Conservation (phyloP, 2,888 invertebrate genomes). For the Troides aeacus region DNA sequence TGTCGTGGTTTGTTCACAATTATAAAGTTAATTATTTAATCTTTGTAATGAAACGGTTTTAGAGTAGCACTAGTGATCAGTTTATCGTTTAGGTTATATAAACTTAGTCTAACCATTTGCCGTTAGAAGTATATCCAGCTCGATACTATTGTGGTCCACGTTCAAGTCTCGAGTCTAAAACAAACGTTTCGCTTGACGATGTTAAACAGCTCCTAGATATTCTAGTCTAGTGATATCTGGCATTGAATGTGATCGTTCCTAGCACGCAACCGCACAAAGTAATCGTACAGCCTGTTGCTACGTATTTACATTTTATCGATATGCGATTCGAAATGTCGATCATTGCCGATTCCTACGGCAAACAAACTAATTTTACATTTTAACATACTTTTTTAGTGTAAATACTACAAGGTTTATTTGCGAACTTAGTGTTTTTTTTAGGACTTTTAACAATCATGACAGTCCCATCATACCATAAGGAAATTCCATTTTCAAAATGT, state of each 20-base stretch:
- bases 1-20: neutral
- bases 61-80: neutral
- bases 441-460: no score
- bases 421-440: neutral
- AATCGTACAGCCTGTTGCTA: neutral
- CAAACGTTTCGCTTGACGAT: neutral
- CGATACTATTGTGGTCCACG: no score
- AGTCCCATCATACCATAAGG: no score
- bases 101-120: no score
- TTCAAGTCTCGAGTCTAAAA: neutral
- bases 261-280: neutral
- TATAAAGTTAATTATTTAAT: neutral
- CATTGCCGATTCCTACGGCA: constrained; percentile 3
- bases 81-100: neutral
- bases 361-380: neutral
- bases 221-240: constrained; percentile 2
- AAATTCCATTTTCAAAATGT: no score
- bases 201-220: constrained; percentile 4
- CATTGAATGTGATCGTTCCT: constrained; percentile 12
- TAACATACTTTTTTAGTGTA: neutral
- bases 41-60: neutral
- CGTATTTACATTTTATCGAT: constrained; percentile 10
- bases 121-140: no score
- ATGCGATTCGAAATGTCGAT: constrained; percentile 4
- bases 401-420: neutral